Evolutionary conservation across 2,797 vertebrate genomes (phyloP), one percentile per base, ranked within the genome.

Genomic region (Tamandua tetradactyla): DNA sequence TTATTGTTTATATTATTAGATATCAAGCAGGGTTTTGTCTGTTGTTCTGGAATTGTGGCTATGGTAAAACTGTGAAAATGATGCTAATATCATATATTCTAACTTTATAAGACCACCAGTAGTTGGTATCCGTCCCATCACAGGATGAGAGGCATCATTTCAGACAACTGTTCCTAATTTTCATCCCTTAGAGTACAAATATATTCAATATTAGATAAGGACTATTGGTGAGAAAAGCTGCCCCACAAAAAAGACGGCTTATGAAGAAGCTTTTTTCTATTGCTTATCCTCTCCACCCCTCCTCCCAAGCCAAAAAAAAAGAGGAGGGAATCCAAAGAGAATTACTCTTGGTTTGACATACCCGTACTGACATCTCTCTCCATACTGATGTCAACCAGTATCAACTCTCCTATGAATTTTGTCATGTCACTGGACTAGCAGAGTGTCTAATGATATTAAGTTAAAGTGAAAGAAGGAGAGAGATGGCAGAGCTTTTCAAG

Each of bases 111-210:
- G 32, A 30, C 18, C 35, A 37, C 22, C 5, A 0, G 44, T 52
- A 27, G 7, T 57, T 72, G n/a, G 8, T 2, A 27, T 44, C 40
- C 22, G 20, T 5, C 20, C 23, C 3, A 37, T 49, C 27, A 23
- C 52, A 25, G 22, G 75, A 52, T 12, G 27, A 40, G 57, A 13
- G 8, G 27, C 1, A 17, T 23, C 18, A 27, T 4, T 14, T 44
- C 17, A 62, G 42, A 37, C 37, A 13, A 9, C 32, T 17, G 17
- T 32, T 8, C 14, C 4, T 49, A 40, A 14, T 5, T 40, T 7
- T n/a, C 2, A 42, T 14, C 18, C 6, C 30, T 14, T 9, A 0
- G 8, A 59, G 7, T 7, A 23, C 27, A 27, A 3, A 78, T 12
- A 7, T 2, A 15, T 14, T 12, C 64, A 12, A 2, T 52, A 9